phyloP scores from a whole-genome alignment of 2,113 vertebrate species.

The Prolemur simus region DNA sequence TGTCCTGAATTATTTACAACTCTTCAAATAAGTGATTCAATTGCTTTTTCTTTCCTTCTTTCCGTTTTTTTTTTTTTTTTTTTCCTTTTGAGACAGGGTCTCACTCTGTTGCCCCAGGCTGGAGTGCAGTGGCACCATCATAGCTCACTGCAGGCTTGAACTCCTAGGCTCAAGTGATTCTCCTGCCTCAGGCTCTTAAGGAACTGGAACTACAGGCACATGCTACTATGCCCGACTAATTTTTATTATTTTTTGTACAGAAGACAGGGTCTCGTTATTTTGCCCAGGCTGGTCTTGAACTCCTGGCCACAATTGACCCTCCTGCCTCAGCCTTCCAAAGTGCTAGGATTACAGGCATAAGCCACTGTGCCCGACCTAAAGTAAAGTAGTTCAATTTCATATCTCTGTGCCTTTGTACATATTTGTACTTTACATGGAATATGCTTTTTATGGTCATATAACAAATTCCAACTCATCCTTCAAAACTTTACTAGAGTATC shows the following conservation, averaged over 20 bases:
- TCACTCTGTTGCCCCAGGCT: too few species aligned
- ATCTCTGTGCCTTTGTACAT: background rate
- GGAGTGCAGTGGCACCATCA: too few species aligned
- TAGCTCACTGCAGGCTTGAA: too few species aligned
- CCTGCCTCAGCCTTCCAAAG: background rate
- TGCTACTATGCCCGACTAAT: too few species aligned
- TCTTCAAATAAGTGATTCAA: background rate
- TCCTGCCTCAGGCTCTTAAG: too few species aligned
- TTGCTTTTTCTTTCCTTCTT: background rate
- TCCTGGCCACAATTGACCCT: background rate
- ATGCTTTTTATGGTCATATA: background rate
- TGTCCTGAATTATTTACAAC: conserved; percentile 47
- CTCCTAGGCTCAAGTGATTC: too few species aligned
- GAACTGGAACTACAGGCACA: too few species aligned
- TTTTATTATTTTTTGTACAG: too few species aligned
- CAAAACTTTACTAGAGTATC: background rate
- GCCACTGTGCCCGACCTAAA: background rate
- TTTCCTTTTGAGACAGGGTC: too few species aligned
- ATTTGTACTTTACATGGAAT: conserved; percentile 17
- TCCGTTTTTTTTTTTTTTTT: too few species aligned
- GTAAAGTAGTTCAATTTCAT: background rate
- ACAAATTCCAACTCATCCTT: conserved; percentile 30
- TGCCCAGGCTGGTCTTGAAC: background rate
- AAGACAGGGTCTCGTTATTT: background rate
- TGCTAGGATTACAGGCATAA: too few species aligned